phyloP scores from a whole-genome alignment of 2,888 invertebrate genomes.

The Microplitis manilae region DNA sequence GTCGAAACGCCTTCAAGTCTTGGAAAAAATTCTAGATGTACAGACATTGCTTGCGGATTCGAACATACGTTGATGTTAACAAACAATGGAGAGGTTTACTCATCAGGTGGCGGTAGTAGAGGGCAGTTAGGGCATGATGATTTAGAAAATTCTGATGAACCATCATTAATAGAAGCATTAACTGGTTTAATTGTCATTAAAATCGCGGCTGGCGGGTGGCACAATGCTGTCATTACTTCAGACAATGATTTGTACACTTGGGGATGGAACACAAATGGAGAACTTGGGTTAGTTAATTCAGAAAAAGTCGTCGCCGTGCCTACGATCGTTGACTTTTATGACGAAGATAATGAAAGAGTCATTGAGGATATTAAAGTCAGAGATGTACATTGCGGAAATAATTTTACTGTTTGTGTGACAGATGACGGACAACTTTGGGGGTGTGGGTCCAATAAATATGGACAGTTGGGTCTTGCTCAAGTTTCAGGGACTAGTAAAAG shows the following conservation, averaged over 20 bases:
- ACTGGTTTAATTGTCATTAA: constrained; percentile 81
- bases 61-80: constrained; percentile 86
- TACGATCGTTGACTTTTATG: constrained; percentile 73
- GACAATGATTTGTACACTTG: constrained; percentile 89
- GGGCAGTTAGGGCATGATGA: constrained; percentile 90
- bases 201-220: constrained; percentile 90
- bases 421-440: constrained; percentile 81
- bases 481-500: constrained; percentile 47
- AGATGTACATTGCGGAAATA: constrained; percentile 81
- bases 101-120: constrained; percentile 88
- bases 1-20: constrained; percentile 71
- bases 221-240: constrained; percentile 84
- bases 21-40: constrained; percentile 73
- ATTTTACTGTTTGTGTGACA: constrained; percentile 80
- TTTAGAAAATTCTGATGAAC: constrained; percentile 77
- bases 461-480: constrained; percentile 77
- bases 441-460: constrained; percentile 87
- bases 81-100: constrained; percentile 81
- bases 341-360: constrained; percentile 49
- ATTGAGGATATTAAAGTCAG: constrained; percentile 67
- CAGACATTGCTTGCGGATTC: constrained; percentile 82
- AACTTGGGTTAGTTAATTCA: constrained; percentile 79
- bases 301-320: constrained; percentile 71
- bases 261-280: constrained; percentile 94
- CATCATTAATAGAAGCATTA: constrained; percentile 81